Conservation (phyloP, 2,888 invertebrate species). For the Bombylius discolor region DNA sequence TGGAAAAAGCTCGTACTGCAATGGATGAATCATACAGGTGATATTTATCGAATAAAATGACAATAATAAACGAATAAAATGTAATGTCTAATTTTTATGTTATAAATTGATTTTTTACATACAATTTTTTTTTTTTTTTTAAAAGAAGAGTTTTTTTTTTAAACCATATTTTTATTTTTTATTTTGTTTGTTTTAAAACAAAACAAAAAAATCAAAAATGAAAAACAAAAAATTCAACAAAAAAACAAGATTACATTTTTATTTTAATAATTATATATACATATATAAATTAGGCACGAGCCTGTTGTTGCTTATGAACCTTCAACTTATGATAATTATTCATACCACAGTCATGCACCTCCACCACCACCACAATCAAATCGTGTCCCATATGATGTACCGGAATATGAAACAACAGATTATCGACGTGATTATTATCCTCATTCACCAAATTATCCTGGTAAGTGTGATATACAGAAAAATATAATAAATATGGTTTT, state of each 20-base stretch:
- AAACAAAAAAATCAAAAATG: background rate
- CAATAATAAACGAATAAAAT: no score
- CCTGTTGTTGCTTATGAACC: constrained; percentile 23
- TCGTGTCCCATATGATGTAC: constrained; percentile 28
- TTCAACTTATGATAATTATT: constrained; percentile 30
- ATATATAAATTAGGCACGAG: constrained; percentile 1
- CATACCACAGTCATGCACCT: constrained; percentile 22
- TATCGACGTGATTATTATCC: constrained; percentile 34
- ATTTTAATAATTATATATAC: background rate
- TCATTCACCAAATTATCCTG: constrained; percentile 32
- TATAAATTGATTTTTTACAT: no score
- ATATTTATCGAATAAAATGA: background rate
- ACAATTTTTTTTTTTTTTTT: no score
- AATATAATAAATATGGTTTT: no score
- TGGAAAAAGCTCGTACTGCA: constrained; percentile 66
- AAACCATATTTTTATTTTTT: no score
- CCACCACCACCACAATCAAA: constrained; percentile 13
- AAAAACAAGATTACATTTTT: background rate
- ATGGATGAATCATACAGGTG: constrained; percentile 68
- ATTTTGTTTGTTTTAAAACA: no score
- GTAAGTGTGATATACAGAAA: constrained; percentile 16
- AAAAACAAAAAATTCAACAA: background rate
- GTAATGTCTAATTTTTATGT: no score
- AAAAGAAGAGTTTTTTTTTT: no score
- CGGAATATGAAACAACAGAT: constrained; percentile 34